phyloP scores from a whole-genome alignment of 2,888 invertebrate genomes.

The Blastobasis adustella region DNA sequence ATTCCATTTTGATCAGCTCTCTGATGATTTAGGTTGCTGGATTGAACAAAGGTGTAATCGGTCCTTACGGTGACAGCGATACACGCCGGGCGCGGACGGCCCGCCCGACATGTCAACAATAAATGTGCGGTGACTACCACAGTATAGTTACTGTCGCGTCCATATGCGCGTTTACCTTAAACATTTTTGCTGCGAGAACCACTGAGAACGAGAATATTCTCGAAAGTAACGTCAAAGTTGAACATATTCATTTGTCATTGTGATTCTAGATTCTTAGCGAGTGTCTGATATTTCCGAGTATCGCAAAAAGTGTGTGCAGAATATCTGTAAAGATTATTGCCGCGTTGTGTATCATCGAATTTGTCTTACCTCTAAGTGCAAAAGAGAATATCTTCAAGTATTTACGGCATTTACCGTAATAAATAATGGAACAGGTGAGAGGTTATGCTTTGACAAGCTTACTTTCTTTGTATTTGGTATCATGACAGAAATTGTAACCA shows the following conservation, averaged over 20 bases:
- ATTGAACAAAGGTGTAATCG: no score
- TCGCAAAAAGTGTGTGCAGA: conserved; percentile 6
- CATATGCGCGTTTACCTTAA: background rate
- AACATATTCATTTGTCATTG: conserved; percentile 21
- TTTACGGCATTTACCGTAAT: background rate
- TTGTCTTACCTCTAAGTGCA: no score
- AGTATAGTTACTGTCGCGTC: no score
- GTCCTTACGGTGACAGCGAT: no score
- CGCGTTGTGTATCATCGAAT: background rate
- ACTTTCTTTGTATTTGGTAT: conserved; percentile 23
- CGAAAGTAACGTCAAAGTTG: conserved; percentile 55
- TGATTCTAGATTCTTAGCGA: conserved; percentile 15
- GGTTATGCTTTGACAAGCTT: conserved; percentile 38
- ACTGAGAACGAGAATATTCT: conserved; percentile 49
- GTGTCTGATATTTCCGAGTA: conserved; percentile 6
- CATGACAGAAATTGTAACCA: conserved; percentile 15
- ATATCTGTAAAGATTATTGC: background rate
- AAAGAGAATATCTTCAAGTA: no score
- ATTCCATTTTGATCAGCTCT: no score
- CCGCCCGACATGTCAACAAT: no score
- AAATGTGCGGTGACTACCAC: no score
- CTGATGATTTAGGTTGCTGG: no score
- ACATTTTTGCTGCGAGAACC: no score
- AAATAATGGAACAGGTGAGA: conserved; percentile 64
- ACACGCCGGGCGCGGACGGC: no score